Base-by-base conservation (phyloP, 92 coral and sea anemone species). In the Epizoanthus stellaris region DNA sequence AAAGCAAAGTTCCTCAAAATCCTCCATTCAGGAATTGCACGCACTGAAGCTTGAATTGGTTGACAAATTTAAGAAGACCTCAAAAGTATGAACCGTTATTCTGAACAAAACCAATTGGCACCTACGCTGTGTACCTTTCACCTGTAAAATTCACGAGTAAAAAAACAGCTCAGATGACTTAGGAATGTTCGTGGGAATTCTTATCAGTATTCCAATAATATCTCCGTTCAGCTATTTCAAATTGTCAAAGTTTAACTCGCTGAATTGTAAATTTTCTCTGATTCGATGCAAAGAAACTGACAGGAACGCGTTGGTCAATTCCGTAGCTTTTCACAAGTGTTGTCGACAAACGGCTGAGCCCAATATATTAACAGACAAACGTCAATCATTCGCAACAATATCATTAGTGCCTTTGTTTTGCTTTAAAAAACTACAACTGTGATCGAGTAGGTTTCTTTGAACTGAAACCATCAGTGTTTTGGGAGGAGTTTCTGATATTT, bases 11-110 rank as follows among this genome's bases (percentile, higher is more conserved):
- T 47, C 54, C 21, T 74, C 36, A 14, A 72, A 72, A 47, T 72
- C 76, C 58, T 72, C 76, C 76, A 72, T 72, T 72, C 34, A 72
- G 56, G 47, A 72, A 70, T 3, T 70, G 47, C 76, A 70, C 76
- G 57, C 11, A 70, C 76, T 45, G 76, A 72, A 52, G 38, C 76
- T 72, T 12, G 19, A 72, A 45, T 72, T 72, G 76, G 76, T 72
- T 68, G 52, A 13, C 17, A 67, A 23, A 13, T 36, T 68, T 17
- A 13, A 14, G 21, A 25, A 68, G 42, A 68, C n/a, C 3, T 38
- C 8, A 34, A 34, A 68, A 12, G 39, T 38, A 34, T 34, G 11
- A n/a, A 13, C 49, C 16, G 73, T 68, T 68, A 68, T 15, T 68
- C 39, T 38, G 45, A 38, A 68, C 39, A 34, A 34, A 68, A 38